Conservation (phyloP, 2,888 invertebrate genomes). For the Diaprepes abbreviatus region DNA sequence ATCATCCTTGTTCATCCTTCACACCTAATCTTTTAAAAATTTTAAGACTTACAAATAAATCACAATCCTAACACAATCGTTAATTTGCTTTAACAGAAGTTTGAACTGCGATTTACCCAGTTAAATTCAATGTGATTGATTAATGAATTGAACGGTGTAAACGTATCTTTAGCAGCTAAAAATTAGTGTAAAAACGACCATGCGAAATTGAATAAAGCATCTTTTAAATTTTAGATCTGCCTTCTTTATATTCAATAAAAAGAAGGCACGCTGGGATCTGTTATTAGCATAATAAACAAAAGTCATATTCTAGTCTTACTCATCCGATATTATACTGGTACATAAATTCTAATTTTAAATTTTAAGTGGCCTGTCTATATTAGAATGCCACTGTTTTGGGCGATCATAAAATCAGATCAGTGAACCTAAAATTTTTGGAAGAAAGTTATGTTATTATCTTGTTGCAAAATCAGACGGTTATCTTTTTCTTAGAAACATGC, state of each 20-base stretch:
- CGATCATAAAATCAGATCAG: conserved; percentile 12
- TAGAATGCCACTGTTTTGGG: neutral
- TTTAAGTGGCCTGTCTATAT: conserved; percentile 4
- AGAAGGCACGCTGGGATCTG: neutral
- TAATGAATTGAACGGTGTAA: too few relatives aligned
- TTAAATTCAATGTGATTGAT: too few relatives aligned
- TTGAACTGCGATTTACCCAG: too few relatives aligned
- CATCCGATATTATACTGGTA: neutral
- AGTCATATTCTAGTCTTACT: conserved; percentile 4
- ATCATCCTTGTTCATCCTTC: neutral
- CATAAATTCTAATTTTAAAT: conserved; percentile 27
- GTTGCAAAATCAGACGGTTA: too few relatives aligned
- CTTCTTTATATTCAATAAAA: too few relatives aligned
- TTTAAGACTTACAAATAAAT: neutral
- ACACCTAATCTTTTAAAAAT: neutral
- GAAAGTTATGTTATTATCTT: neutral
- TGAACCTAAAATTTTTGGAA: conserved; percentile 3
- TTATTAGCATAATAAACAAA: conserved; percentile 1
- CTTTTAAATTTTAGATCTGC: too few relatives aligned
- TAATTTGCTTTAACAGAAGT: too few relatives aligned
- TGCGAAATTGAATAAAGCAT: too few relatives aligned
- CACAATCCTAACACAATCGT: neutral
- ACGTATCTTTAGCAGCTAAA: too few relatives aligned
- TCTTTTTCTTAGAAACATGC: too few relatives aligned
- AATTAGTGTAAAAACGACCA: too few relatives aligned